Conservation (phyloP, 2,888 invertebrate species). For the Geotrupes spiniger region DNA sequence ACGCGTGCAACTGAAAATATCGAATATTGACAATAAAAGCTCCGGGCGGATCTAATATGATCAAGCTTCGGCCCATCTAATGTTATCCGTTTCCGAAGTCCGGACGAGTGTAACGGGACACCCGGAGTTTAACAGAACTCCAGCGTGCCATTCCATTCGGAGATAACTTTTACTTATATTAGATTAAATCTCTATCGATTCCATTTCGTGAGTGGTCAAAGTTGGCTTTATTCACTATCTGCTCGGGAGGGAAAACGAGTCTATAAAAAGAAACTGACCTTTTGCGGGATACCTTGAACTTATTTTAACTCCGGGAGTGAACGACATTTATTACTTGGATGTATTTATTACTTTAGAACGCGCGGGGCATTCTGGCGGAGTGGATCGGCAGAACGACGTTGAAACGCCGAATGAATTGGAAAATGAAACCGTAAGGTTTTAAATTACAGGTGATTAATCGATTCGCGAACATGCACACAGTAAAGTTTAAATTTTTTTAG, state of each 20-base stretch:
- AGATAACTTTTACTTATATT: conserved; percentile 33
- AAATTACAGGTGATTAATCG: no score
- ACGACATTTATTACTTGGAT: no score
- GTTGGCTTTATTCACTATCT: conserved; percentile 12
- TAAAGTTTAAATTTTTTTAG: no score
- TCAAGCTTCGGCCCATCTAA: conserved; percentile 25
- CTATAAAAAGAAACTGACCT: no score
- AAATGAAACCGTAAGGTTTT: no score
- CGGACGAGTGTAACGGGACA: conserved; percentile 22
- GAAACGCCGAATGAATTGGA: no score
- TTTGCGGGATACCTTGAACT: no score
- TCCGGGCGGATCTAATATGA: conserved; percentile 27
- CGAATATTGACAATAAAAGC: conserved; percentile 11
- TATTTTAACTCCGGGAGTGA: no score
- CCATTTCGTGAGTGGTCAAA: conserved; percentile 14
- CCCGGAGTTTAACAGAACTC: conserved; percentile 10
- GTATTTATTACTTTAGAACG: no score
- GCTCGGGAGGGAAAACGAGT: conserved; percentile 1
- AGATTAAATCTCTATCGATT: conserved; percentile 34
- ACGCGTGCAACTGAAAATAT: conserved; percentile 1
- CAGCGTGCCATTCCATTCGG: conserved; percentile 24
- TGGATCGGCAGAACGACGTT: no score
- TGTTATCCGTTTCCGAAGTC: conserved; percentile 28
- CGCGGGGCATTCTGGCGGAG: no score
- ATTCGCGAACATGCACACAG: no score